These are phyloP conservation scores for Amia ocellicauda DNA, from an alignment of 2,113 vertebrate genomes.

Conservation along the genomic window DNA sequence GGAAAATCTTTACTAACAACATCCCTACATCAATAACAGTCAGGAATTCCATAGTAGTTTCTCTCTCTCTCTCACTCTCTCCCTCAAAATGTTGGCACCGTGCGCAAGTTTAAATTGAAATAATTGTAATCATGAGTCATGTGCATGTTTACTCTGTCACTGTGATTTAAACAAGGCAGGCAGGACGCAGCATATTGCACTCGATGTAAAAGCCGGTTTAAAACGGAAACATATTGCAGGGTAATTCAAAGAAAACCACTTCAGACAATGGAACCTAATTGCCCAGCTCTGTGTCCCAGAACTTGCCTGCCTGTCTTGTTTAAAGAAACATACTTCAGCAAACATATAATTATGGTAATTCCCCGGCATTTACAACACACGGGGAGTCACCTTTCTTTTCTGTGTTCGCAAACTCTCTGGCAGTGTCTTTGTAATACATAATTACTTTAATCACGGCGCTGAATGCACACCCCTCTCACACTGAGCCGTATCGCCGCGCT, in stretches of 20 bases:
- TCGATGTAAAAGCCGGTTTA: background rate
- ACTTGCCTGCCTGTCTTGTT: constrained; percentile 4
- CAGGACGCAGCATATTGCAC: background rate
- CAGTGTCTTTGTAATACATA: background rate
- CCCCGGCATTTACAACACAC: constrained; percentile 4
- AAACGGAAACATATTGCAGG: background rate
- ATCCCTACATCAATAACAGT: no score
- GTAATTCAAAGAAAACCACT: constrained; percentile 7
- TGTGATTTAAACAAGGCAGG: background rate
- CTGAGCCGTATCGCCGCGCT: background rate
- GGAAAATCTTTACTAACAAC: no score
- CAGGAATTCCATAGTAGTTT: background rate
- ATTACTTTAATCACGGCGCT: background rate
- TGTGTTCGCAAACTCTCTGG: background rate
- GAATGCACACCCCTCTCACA: background rate
- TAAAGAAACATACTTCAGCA: constrained; percentile 5
- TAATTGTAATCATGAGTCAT: background rate
- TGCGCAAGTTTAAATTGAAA: background rate
- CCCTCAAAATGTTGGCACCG: background rate
- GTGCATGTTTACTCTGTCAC: background rate
- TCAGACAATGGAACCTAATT: constrained; percentile 5
- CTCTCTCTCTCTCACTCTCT: no score
- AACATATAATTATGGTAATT: constrained; percentile 20
- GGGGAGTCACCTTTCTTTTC: background rate
- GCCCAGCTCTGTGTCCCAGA: constrained; percentile 6